Evolutionary conservation across 2,113 vertebrate genomes (phyloP).

Genomic region (Spheniscus mendiculus): DNA sequence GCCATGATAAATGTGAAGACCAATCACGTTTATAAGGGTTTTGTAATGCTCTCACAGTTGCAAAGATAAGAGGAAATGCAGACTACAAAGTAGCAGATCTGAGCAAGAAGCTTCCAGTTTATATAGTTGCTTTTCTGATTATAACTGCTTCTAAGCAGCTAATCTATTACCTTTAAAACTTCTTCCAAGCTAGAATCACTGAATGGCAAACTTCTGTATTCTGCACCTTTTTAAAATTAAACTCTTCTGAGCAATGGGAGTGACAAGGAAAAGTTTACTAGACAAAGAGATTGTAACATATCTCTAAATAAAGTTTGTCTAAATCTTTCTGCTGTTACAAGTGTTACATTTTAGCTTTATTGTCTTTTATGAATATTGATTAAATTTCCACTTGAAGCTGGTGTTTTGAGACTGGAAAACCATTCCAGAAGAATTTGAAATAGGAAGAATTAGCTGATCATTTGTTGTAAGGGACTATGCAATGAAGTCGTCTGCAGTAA

Average conservation of each 20-base stretch:
- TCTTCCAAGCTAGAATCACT: background rate
- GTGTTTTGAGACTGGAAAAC: background rate
- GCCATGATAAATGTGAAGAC: background rate
- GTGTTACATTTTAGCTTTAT: background rate
- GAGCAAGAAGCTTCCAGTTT: background rate
- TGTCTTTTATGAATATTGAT: background rate
- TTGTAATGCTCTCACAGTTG: background rate
- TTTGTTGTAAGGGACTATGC: background rate
- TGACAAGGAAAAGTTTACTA: background rate
- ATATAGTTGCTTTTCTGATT: background rate
- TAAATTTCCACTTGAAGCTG: background rate
- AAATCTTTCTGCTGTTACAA: background rate
- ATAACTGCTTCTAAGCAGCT: background rate
- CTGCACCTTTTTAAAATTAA: conserved; percentile 8
- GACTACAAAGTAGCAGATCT: background rate
- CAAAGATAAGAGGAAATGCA: background rate
- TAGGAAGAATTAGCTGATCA: background rate
- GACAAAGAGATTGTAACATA: background rate
- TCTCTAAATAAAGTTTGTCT: background rate
- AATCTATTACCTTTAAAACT: background rate
- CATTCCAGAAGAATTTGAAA: conserved; percentile 11
- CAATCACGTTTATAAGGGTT: background rate
- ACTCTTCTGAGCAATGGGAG: background rate
- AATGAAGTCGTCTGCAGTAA: background rate
- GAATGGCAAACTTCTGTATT: background rate